Base-by-base conservation (phyloP, 2,888 invertebrate genomes). In the Euzophera pinguis region DNA sequence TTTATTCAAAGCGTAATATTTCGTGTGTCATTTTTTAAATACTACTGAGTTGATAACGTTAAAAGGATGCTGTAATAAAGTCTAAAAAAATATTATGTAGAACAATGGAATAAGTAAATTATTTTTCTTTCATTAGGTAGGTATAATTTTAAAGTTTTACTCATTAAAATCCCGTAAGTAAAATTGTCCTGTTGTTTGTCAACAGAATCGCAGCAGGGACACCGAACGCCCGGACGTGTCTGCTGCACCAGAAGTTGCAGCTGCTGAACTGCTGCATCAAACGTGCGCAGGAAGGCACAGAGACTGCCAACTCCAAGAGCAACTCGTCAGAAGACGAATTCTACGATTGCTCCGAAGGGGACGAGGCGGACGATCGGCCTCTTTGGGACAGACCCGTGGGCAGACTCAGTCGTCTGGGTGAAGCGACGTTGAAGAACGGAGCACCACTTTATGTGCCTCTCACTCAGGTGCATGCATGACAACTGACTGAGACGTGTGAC, bases 241-340 rank as follows among this genome's bases (percentile, higher is more conserved):
- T 99, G 41, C 91, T 99, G 10, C 96, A 99, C 83, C 98, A 99
- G 84, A 99, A 99, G 78, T 91, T 99, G 39, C 98, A 98, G 88
- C 93, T 96, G 90, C 82, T 96, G 37, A 96, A 96, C 71, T 93
- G 95, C 71, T 96, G 96, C 78, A 94, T 96, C 62, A 92, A 92
- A 57, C 91, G 94, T 81, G 67, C 90, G 84, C 38, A 63, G 17
- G 84, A 81, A 37, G 92, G 93, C 62, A 79, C 82, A n/a, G 92
- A 93, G 62, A 79, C 82, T 53, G 75, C 73, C 1, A 78, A 73
- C 12, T 69, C 61, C 6, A 76, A 77, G 27, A 75, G 73, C 8
- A 77, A 82, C 63, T 81, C 84, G 22, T 81, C 84, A 0, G 91
- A 91, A 1, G 92, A 96, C 22, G 96, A 97, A 75, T 97, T 97